Base-by-base conservation (phyloP, 2,888 invertebrate species). In the Himalopsyche japonica region DNA sequence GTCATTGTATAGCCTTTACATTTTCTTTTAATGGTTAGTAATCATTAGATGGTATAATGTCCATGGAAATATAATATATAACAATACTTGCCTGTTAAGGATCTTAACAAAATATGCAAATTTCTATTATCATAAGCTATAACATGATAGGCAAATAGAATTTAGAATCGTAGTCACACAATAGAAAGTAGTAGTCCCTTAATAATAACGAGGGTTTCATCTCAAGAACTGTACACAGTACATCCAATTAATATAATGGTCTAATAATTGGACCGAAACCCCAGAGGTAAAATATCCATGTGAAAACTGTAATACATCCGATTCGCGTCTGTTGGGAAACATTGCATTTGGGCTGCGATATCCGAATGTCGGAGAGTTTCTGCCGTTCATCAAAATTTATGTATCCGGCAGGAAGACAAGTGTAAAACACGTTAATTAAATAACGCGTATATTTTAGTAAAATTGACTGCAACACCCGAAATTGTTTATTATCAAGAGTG, bases 331-430 rank as follows among this genome's bases (percentile, higher is more conserved):
- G 43, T 76, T 81, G 57, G 57, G 49, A 27, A 70, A 81, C 64
- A 81, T 70, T 43, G 57, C 57, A 24, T 57, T 57, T 20, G 57
- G 57, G 20, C 76, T 15, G 27, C 32, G 76, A 32, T 80, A 80
- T 34, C 76, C 34, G 34, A 37, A 76, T 37, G 43, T 30, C 79
- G 70, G 43, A 18, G 84, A 18, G 84, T 76, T 79, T 79, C 76
- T 81, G 79, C 64, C 80, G 86, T 85, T 85, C 83, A 81, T 85
- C 83, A 82, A 76, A 86, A 85, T 86, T 84, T 86, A 86, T 86
- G 86, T 86, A 83, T 86, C 86, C 84, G 81, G 83, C 37, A 83
- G 83, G 84, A 84, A 84, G 86, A 84, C 82, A 80, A 79, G 70
- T 80, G 49, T 82, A 78, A 47, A 83, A 83, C 48, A 27, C 43